Conservation (phyloP, 2,113 vertebrate genomes). For the Mastomys natalensis region DNA sequence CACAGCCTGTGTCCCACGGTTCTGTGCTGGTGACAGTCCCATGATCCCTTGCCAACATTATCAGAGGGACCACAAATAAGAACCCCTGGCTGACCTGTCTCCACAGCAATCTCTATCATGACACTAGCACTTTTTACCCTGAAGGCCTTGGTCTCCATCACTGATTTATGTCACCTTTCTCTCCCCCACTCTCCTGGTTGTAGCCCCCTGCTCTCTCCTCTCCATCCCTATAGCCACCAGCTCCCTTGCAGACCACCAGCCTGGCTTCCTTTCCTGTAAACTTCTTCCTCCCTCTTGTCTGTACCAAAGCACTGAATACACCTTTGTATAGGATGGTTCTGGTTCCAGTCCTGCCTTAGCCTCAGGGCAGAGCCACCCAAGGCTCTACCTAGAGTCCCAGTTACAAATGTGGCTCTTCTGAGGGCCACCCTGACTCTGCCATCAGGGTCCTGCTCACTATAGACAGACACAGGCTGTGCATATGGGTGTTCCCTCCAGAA, state of each 20-base stretch:
- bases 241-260: neutral
- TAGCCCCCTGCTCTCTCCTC: neutral
- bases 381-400: neutral
- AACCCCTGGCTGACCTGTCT: neutral
- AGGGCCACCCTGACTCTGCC: neutral
- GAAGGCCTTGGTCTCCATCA: neutral
- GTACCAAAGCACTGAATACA: neutral
- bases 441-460: no score
- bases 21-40: neutral
- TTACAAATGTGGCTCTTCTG: neutral
- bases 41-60: neutral
- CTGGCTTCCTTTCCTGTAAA: neutral
- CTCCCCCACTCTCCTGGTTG: neutral
- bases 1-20: neutral
- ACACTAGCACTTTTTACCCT: neutral
- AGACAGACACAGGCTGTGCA: neutral
- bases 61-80: neutral
- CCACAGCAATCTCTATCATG: rapidly evolving
- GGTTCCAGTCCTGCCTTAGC: neutral
- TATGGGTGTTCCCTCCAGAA: neutral
- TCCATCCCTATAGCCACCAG: rapidly evolving
- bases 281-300: neutral
- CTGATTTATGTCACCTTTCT: no score
- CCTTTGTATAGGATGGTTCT: neutral
- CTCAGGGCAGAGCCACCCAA: neutral